A percentile compares a stretch with the other conserved stretches of the same genome.
Evolutionary conservation across 2,113 vertebrate species (phyloP).

Genomic region (Halcyon malimbica): DNA sequence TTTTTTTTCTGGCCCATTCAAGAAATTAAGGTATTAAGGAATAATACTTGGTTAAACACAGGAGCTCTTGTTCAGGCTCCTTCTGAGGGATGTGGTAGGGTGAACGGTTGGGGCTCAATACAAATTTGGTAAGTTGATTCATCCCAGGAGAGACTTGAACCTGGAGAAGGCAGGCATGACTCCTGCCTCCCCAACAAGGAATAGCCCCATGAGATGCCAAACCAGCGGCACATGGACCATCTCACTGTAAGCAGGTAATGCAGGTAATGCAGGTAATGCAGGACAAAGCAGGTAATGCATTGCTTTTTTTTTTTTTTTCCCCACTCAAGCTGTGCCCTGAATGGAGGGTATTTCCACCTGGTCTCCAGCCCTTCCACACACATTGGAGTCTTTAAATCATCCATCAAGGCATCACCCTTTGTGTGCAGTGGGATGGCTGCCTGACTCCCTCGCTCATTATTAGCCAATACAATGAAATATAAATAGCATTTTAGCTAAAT

Average conservation of each 20-base stretch:
- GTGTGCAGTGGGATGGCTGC: not conserved
- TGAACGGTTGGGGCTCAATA: not conserved
- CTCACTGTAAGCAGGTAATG: not conserved
- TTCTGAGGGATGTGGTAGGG: not conserved
- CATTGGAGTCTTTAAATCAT: not conserved
- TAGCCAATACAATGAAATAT: conserved; percentile 51
- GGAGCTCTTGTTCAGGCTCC: not conserved
- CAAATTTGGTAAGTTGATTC: not conserved
- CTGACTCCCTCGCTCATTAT: conserved; percentile 20
- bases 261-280: no score
- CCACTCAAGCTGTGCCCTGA: not conserved
- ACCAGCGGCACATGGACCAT: not conserved
- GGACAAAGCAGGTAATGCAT: not conserved
- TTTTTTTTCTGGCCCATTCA: not conserved
- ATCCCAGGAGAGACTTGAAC: not conserved
- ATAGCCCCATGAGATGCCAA: not conserved
- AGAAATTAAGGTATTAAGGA: not conserved
- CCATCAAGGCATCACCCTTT: not conserved
- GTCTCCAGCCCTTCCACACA: not conserved
- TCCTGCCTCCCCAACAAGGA: not conserved
- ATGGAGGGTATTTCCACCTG: not conserved
- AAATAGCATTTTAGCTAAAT: conserved; percentile 46
- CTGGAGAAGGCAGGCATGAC: not conserved
- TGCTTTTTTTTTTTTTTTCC: not conserved
- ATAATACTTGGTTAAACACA: not conserved